phyloP scores from a whole-genome alignment of 2,888 invertebrate genomes.

The Petrolisthes manimaculis region DNA sequence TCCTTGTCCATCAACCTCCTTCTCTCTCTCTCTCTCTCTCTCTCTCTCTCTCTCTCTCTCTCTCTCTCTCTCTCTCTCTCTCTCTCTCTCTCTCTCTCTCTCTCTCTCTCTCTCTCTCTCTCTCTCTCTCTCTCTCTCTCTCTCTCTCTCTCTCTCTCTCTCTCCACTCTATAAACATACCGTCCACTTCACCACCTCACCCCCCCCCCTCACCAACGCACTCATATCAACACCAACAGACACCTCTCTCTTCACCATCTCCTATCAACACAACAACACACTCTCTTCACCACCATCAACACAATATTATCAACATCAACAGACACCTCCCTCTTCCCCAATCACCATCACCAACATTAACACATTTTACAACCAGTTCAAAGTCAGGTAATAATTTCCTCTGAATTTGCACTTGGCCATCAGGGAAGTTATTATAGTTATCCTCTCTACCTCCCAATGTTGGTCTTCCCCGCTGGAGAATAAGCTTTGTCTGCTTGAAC shows the following conservation, averaged over 20 bases:
- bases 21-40: background rate
- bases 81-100: background rate
- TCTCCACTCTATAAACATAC: background rate
- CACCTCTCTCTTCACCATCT: background rate
- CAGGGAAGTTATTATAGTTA: no score
- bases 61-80: background rate
- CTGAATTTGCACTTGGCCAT: no score
- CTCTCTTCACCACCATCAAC: background rate
- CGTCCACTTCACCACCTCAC: no score
- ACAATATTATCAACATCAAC: background rate
- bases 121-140: background rate
- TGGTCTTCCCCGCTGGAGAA: no score
- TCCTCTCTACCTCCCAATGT: no score
- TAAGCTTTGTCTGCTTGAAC: no score
- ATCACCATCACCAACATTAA: background rate
- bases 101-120: background rate
- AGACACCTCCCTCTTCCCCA: background rate
- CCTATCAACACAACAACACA: background rate
- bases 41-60: background rate
- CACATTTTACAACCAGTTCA: no score
- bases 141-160: constrained; percentile 11
- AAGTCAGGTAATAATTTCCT: no score
- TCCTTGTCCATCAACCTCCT: background rate
- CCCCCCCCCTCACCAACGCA: background rate
- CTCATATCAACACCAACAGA: background rate